Conservation (phyloP, 1,140 invertebrate genomes). For the Gonioctena quinquepunctata region DNA sequence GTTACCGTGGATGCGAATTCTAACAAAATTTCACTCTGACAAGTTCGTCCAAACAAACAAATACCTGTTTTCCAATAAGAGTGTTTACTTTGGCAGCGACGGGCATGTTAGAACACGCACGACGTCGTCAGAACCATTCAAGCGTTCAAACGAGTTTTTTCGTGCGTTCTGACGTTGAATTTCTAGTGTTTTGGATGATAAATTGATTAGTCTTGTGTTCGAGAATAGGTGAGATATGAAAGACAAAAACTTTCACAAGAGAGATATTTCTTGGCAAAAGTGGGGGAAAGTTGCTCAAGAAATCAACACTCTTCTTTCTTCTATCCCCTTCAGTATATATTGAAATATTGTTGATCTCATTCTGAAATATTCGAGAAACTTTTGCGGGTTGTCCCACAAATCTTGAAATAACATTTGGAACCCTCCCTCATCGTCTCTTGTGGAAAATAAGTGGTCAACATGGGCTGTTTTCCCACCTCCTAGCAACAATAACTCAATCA, state of each 20-base stretch:
- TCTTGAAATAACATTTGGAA: not conserved
- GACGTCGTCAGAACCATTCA: not conserved
- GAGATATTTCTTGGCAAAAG: not conserved
- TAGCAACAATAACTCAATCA: no score
- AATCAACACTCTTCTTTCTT: no score
- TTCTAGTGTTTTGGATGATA: not conserved
- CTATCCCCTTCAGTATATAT: not conserved
- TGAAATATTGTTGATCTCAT: not conserved
- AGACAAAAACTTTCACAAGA: not conserved
- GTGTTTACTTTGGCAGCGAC: not conserved
- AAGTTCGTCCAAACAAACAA: not conserved
- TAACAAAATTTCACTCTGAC: not conserved
- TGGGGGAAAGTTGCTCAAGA: not conserved
- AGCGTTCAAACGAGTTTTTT: constrained; percentile 4
- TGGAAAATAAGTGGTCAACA: no score
- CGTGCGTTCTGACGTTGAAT: not conserved
- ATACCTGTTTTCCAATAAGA: not conserved
- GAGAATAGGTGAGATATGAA: not conserved
- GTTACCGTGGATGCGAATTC: not conserved
- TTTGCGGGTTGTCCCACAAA: not conserved
- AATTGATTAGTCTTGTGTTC: not conserved
- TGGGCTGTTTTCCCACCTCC: no score
- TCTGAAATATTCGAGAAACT: not conserved
- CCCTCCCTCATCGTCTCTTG: no score
- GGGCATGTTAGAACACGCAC: not conserved